Percentiles rank a stretch among this genome's conserved stretches.
phyloP scores from a whole-genome alignment of 2,113 vertebrate species.

The Dasyurus viverrinus region DNA sequence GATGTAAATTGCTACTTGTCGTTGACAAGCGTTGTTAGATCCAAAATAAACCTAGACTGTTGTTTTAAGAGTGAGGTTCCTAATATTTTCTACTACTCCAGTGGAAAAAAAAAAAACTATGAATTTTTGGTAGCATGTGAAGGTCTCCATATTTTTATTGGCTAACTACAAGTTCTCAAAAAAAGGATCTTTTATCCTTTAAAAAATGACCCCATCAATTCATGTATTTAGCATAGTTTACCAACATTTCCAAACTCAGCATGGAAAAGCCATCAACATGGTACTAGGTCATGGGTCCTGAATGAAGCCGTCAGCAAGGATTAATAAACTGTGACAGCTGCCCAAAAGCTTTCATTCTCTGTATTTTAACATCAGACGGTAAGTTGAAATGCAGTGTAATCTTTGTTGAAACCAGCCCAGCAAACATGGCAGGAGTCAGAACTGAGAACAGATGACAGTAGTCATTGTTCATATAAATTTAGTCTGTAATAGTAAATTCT shows the following conservation, averaged over 20 bases:
- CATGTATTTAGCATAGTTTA: constrained; percentile 77
- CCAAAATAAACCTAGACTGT: constrained; percentile 77
- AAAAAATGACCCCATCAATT: constrained; percentile 67
- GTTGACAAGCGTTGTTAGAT: constrained; percentile 59
- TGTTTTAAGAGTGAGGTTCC: constrained; percentile 73
- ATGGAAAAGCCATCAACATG: constrained; percentile 76
- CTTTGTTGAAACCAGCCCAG: constrained; percentile 89
- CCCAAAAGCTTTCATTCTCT: constrained; percentile 88
- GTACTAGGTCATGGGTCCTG: constrained; percentile 80
- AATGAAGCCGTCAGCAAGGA: constrained; percentile 88
- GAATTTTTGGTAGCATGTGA: constrained; percentile 63
- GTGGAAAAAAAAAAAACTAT: constrained; percentile 58
- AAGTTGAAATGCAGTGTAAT: constrained; percentile 87
- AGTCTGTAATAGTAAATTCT: constrained; percentile 72
- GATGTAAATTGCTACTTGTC: constrained; percentile 72
- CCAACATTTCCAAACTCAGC: constrained; percentile 79
- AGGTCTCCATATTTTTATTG: constrained; percentile 77
- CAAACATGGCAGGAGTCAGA: constrained; percentile 84
- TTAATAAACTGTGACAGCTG: constrained; percentile 91
- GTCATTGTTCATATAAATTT: constrained; percentile 68
- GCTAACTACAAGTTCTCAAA: constrained; percentile 64
- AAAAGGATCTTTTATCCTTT: constrained; percentile 63
- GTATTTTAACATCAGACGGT: constrained; percentile 86
- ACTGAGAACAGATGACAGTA: constrained; percentile 82
- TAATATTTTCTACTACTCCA: constrained; percentile 74